These are phyloP conservation scores for Ceratoteleas bidentatus DNA, from an alignment of 1,140 invertebrate species.

Conservation along the genomic window DNA sequence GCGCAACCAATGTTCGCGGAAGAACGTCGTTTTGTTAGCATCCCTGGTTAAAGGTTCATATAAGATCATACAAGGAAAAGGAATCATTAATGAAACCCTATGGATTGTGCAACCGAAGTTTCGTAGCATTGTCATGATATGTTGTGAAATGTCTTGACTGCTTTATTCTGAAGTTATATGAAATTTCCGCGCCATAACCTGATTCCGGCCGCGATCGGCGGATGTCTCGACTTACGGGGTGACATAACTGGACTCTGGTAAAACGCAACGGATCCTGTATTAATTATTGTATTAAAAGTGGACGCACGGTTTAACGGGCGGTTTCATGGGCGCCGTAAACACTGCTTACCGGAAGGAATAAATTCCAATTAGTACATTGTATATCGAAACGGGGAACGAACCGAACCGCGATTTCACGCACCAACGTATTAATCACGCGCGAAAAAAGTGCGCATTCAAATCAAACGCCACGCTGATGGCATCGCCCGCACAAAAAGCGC, in stretches of 20 bases:
- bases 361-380: conserved; percentile 56
- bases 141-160: too few species aligned
- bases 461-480: conserved; percentile 21
- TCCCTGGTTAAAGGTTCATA: too few species aligned
- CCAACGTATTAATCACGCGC: conserved; percentile 41
- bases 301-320: conserved; percentile 31
- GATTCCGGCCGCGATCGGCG: too few species aligned
- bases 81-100: too few species aligned
- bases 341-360: conserved; percentile 44
- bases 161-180: too few species aligned
- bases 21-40: too few species aligned
- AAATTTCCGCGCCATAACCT: too few species aligned
- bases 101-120: too few species aligned
- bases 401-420: conserved; percentile 42
- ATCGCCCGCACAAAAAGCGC: conserved; percentile 22
- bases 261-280: conserved; percentile 1
- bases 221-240: too few species aligned
- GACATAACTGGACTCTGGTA: too few species aligned
- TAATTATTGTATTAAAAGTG: conserved; percentile 56
- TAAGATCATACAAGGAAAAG: too few species aligned
- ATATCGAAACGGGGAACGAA: conserved; percentile 33
- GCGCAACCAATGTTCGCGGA: background rate
- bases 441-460: conserved; percentile 38
- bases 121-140: too few species aligned
- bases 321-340: conserved; percentile 44